Evolutionary conservation across 92 coral and sea anemone genomes (phyloP), one percentile per base, ranked within the genome.

Genomic region (Desmophyllum pertusum): DNA sequence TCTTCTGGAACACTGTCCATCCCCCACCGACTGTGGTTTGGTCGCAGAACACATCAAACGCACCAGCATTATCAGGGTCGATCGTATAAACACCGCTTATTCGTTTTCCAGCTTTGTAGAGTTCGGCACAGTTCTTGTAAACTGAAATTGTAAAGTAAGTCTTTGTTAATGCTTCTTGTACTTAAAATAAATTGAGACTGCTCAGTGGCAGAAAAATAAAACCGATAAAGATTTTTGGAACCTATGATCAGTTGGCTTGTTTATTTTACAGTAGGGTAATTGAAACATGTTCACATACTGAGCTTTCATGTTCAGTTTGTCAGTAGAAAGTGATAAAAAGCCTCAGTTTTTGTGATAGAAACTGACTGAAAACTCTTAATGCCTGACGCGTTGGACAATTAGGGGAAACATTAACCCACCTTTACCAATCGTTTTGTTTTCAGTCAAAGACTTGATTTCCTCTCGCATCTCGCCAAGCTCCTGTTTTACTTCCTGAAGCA

Each of bases 1-100:
- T 86, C 43, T 78, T 88, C 66, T 93, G 97, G 36, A 93, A 85
- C 50, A 93, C 84, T n/a, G 90, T 86, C 97, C 97, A 93, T 25
- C 97, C 94, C 53, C 97, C 94, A 5, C 91, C 87, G 46, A 61
- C 84, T 7, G 92, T 90, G 10, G 38, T 75, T 84, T 89, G 92
- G 80, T 93, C 97, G 69, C 97, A 93, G 39, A 67, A 85, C 13
- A 90, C 97, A 15, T 78, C 46, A 73, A 93, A 86, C 23, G 68
- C 38, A 1, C 89, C 92, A 36, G 48, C 40, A 11, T 79, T 91
- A 36, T 93, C 94, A n/a, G 94, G 97, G 42, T 88, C 88, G 73
- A 93, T 78, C 10, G 67, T 29, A 75, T 87, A 93, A 42, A 90
- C 52, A 25, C 91, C 91, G 45, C 80, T 87, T 19, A 76, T 43